A percentile compares a stretch with the other conserved stretches of the same genome.
phyloP scores from a whole-genome alignment of 2,888 invertebrate genomes.

The Oxyscelio sp. region DNA sequence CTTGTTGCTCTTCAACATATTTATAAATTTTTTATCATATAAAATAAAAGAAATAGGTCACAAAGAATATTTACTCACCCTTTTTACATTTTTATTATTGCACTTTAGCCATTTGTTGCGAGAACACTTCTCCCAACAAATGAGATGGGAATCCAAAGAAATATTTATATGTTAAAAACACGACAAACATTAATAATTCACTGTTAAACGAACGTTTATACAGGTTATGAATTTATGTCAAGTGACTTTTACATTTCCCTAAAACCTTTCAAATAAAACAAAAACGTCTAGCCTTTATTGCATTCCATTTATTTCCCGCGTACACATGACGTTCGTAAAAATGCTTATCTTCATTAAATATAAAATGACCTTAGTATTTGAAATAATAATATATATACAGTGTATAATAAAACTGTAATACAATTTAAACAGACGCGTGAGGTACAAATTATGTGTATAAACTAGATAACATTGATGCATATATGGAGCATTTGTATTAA shows the following conservation, averaged over 20 bases:
- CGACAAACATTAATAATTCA: slow-evolving; percentile 5
- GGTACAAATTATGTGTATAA: too few relatives aligned
- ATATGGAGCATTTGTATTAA: too few relatives aligned
- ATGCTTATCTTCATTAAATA: too few relatives aligned
- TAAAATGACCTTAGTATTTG: too few relatives aligned
- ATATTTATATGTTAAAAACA: not conserved
- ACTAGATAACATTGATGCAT: too few relatives aligned
- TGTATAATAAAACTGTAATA: too few relatives aligned
- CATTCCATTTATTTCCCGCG: slow-evolving; percentile 3
- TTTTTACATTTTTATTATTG: not conserved
- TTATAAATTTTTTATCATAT: too few relatives aligned
- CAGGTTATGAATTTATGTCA: slow-evolving; percentile 23
- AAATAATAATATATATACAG: too few relatives aligned
- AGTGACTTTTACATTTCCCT: slow-evolving; percentile 33
- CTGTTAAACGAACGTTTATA: not conserved
- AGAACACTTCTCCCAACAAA: not conserved
- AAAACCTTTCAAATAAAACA: slow-evolving; percentile 27
- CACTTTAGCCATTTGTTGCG: not conserved
- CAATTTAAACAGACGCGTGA: too few relatives aligned
- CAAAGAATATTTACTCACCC: not conserved
- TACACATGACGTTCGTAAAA: slow-evolving; percentile 7
- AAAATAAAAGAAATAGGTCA: not conserved
- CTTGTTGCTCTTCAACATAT: too few relatives aligned
- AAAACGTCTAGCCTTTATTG: slow-evolving; percentile 6
- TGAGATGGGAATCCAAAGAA: not conserved